Conservation (phyloP, 2,797 vertebrate species). For the Acipenser transmontanus region DNA sequence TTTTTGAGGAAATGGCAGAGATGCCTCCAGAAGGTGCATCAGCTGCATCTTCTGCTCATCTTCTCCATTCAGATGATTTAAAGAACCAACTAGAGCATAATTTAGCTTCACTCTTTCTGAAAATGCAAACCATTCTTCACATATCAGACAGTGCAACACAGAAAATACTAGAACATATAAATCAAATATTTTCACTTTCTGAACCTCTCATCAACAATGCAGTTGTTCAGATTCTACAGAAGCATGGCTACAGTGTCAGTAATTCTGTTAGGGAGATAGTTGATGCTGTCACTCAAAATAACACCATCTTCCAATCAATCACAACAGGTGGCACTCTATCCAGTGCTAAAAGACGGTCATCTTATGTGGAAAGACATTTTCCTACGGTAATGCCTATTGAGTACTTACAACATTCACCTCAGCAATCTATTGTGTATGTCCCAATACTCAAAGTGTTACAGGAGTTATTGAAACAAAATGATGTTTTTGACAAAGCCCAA, state of each 20-base stretch:
- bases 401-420: slow-evolving; percentile 2
- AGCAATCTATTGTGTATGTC: slow-evolving; percentile 17
- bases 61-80: no score
- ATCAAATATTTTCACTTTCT: slow-evolving; percentile 21
- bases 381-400: slow-evolving; percentile 13
- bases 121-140: slow-evolving; percentile 22
- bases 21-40: no score
- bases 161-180: slow-evolving; percentile 21
- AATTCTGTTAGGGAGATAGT: slow-evolving; percentile 14
- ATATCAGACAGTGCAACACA: slow-evolving; percentile 22
- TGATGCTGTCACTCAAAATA: slow-evolving; percentile 13
- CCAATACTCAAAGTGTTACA: slow-evolving; percentile 19
- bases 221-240: slow-evolving; percentile 11
- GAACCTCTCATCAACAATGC: slow-evolving; percentile 13
- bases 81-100: no score
- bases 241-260: slow-evolving; percentile 10
- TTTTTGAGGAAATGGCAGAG: no score
- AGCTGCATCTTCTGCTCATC: no score
- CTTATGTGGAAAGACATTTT: slow-evolving; percentile 9
- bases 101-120: slow-evolving; percentile 11
- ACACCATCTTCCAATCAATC: slow-evolving; percentile 13
- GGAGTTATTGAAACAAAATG: slow-evolving; percentile 10
- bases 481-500: slow-evolving; percentile 15
- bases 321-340: slow-evolving; percentile 14
- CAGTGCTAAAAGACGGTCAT: slow-evolving; percentile 15